A percentile compares a stretch with the other conserved stretches of the same genome.
phyloP scores from a whole-genome alignment of 1,140 invertebrate genomes.

The Lucilia sericata region DNA sequence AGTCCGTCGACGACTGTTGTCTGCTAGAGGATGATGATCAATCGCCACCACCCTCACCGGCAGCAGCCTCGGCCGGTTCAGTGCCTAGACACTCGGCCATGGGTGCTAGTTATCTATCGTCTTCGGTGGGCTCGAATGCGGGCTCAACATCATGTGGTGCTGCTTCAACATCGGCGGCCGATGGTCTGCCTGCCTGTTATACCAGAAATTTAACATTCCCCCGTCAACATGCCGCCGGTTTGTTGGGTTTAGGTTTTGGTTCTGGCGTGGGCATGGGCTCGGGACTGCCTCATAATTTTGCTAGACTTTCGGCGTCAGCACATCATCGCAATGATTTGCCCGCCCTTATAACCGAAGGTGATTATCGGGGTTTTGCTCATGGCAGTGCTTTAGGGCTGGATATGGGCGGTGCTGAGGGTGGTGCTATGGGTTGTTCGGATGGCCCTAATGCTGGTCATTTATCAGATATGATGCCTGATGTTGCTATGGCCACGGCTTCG shows the following conservation, averaged over 20 bases:
- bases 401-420: constrained; percentile 52
- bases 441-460: constrained; percentile 73
- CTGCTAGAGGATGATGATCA: constrained; percentile 58
- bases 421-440: constrained; percentile 50
- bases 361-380: constrained; percentile 67
- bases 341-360: constrained; percentile 75
- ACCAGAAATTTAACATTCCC: constrained; percentile 74
- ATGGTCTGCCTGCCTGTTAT: constrained; percentile 62
- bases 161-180: constrained; percentile 12
- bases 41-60: constrained; percentile 63
- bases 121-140: constrained; percentile 50
- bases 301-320: constrained; percentile 57
- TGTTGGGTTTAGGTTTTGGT: constrained; percentile 55
- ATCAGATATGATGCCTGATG: constrained; percentile 88
- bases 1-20: constrained; percentile 51
- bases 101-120: constrained; percentile 54
- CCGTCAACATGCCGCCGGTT: constrained; percentile 67
- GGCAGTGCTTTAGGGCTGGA: constrained; percentile 56
- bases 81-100: constrained; percentile 52
- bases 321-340: constrained; percentile 71
- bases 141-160: constrained; percentile 60
- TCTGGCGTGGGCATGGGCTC: constrained; percentile 51
- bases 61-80: constrained; percentile 52
- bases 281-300: constrained; percentile 57
- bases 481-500: constrained; percentile 87